These are phyloP conservation scores for Pyrrhia umbra DNA, from an alignment of 2,888 invertebrate species.

Conservation along the genomic window DNA sequence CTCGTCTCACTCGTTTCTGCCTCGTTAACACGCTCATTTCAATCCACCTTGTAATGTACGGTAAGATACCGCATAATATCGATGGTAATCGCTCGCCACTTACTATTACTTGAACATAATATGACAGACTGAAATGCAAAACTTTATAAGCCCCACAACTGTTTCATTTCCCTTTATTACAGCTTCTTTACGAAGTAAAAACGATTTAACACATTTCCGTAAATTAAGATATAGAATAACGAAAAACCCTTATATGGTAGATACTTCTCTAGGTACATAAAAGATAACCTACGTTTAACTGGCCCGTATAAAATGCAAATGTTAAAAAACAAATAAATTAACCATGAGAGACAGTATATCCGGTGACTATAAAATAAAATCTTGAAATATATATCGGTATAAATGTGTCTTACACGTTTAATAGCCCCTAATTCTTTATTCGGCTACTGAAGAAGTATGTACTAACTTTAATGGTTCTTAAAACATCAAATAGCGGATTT, in stretches of 20 bases:
- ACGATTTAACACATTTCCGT: background rate
- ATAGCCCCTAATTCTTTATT: constrained; percentile 80
- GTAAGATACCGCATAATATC: constrained; percentile 66
- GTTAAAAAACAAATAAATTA: constrained; percentile 73
- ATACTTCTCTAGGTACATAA: constrained; percentile 16
- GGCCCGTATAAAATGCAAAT: constrained; percentile 78
- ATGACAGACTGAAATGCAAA: constrained; percentile 36
- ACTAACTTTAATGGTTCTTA: constrained; percentile 63
- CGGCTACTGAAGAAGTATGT: constrained; percentile 82
- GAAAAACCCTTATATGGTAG: constrained; percentile 15
- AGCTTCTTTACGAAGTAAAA: background rate
- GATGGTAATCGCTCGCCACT: constrained; percentile 63
- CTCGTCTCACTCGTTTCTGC: constrained; percentile 73
- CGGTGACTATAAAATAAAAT: constrained; percentile 78
- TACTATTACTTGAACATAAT: constrained; percentile 36
- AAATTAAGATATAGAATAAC: constrained; percentile 26
- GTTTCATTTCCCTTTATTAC: background rate
- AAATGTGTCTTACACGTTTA: constrained; percentile 81
- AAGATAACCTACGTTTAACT: constrained; percentile 52
- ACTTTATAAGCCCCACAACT: constrained; percentile 15
- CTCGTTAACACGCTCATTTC: constrained; percentile 79
- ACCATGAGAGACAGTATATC: constrained; percentile 78
- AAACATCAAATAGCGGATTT: constrained; percentile 56
- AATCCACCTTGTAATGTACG: constrained; percentile 69
- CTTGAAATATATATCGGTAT: constrained; percentile 80